These are phyloP conservation scores for Abramis brama DNA, from an alignment of 2,113 vertebrate species.

Conservation along the genomic window DNA sequence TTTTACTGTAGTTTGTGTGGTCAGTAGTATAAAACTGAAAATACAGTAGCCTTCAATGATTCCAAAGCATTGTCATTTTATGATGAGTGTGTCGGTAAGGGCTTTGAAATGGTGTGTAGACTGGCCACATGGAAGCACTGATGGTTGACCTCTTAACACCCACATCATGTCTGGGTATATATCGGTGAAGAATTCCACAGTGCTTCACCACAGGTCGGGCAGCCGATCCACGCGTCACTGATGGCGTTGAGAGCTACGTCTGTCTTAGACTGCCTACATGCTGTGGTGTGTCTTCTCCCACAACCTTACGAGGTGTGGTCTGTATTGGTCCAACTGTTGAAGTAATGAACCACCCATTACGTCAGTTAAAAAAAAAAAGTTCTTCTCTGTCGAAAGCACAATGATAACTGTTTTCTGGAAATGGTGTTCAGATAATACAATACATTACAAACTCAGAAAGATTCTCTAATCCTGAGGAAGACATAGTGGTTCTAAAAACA, in stretches of 20 bases:
- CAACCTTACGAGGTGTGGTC: not conserved
- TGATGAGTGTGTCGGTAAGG: slow-evolving; percentile 48
- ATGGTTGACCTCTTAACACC: slow-evolving; percentile 68
- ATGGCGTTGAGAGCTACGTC: slow-evolving; percentile 33
- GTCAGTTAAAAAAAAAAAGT: not conserved
- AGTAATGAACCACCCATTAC: not conserved
- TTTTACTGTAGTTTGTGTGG: not conserved
- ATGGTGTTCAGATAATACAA: not conserved
- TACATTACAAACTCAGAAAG: not conserved
- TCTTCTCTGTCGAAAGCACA: not conserved
- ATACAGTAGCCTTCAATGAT: slow-evolving; percentile 28
- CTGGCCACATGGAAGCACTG: slow-evolving; percentile 45
- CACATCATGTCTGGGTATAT: slow-evolving; percentile 56
- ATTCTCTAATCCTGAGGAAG: not conserved
- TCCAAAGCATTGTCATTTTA: slow-evolving; percentile 31
- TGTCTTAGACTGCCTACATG: slow-evolving; percentile 20
- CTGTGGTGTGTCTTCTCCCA: slow-evolving; percentile 40
- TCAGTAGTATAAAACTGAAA: not conserved
- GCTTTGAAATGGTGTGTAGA: slow-evolving; percentile 51
- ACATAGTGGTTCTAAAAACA: not conserved
- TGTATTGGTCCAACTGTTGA: slow-evolving; percentile 14
- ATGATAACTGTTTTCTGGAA: not conserved
- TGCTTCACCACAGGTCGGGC: slow-evolving; percentile 52
- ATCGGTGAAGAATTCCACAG: slow-evolving; percentile 41
- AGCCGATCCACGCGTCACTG: slow-evolving; percentile 41